Base-by-base conservation (phyloP, 2,113 vertebrate species). In the Cricetomys ansorgei region DNA sequence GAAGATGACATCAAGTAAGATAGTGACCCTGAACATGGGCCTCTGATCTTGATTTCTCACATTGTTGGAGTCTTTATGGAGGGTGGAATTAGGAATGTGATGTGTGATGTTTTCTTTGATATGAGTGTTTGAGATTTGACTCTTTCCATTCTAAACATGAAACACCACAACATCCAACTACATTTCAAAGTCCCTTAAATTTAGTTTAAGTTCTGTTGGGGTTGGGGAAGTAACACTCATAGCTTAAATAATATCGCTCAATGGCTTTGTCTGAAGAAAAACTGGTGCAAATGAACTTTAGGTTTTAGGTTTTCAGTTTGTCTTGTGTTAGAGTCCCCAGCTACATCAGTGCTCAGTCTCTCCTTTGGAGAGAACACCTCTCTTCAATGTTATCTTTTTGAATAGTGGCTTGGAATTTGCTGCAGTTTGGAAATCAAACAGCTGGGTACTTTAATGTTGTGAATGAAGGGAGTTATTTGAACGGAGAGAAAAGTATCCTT, bases 291-390 rank as follows among this genome's bases (percentile, higher is more conserved):
- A 37, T 77, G 81, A 81, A 88, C 64, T 97, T 89, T 77, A 73
- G 27, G 86, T 67, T 90, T 81, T 75, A 95, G 15, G 72, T 48
- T 75, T 96, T 83, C 5, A 83, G 6, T 94, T 96, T 96, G 45
- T 62, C n/a, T 93, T 91, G 11, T 45, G 45, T 90, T 94, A 79
- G 16, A 92, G 6, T 73, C 13, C 27, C 64, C 21, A 91, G 55
- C 21, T 96, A 19, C 9, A 73, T 83, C 43, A 87, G 45, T 57
- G n/a, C 57, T 69, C 62, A 64, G 5, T 53, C 1, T 93, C 94
- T 91, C 45, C 34, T 94, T 91, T 96, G 21, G 17, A 92, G 88
- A n/a, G 88, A 77, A 92, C 77, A 94, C 62, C 29, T 89, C 84
- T 89, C 43, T 53, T 94, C 7, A 92, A 8, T 37, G 11, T 90